Evolutionary conservation across 2,888 invertebrate genomes (phyloP), one percentile per base, ranked within the genome.

Genomic region (Acanthosepion esculentum): DNA sequence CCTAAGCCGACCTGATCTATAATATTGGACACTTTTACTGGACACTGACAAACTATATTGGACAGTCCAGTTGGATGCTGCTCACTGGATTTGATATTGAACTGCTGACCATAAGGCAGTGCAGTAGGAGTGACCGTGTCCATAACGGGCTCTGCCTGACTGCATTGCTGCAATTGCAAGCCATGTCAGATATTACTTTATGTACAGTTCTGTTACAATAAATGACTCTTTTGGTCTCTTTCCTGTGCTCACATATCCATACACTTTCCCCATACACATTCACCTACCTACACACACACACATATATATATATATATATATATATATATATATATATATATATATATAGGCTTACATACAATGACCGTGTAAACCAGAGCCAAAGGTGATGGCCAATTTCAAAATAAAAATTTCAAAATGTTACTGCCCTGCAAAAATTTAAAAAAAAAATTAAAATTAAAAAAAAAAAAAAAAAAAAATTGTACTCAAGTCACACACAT

Each of bases 1-100:
- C 78, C 78, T 33, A 78, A 78, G 78, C 78, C 78, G 78, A 78
- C 78, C 78, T n/a, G 78, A 78, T 78, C 78, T 78, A 78, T 78
- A n/a, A n/a, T 53, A 92, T 92, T 92, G 92, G 92, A 48, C 92
- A 41, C 48, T 91, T 92, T 15, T 48, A 50, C 93, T 92, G 48
- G 92, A 50, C 92, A 92, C 92, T 50, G 23, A 48, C 50, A 92
- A 92, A 93, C 48, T 41, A 93, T 78, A 33, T 78, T 78, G 78
- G n/a, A 78, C 33, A 78, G n/a, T 78, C n/a, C 78, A 78, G 78
- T 78, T 78, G n/a, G 78, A 78, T 33, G n/a, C 33, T 78, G 78
- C 78, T 78, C n/a, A 78, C 78, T 78, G 78, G 78, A 78, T 78
- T 78, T 33, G 78, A 78, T 78, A 33, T 78, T 78, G 78, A 78